Conservation (phyloP, 2,113 vertebrate genomes). For the Seriola rivoliana region DNA sequence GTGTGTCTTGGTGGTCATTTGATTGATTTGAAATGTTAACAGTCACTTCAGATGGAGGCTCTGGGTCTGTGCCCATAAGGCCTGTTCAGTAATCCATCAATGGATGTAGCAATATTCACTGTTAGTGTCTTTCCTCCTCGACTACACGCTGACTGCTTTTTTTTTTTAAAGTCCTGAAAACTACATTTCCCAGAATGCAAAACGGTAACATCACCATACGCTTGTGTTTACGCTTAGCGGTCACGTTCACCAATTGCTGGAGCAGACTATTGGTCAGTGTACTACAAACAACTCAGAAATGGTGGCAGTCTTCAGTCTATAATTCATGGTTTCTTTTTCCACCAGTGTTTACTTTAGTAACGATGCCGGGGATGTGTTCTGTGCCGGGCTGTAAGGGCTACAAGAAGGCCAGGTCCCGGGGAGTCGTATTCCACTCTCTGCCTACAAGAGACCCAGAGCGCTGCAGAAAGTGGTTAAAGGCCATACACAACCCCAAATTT, state of each 20-base stretch:
- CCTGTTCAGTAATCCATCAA: neutral
- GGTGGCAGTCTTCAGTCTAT: neutral
- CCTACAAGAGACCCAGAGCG: conserved; percentile 5
- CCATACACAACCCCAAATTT: conserved; percentile 7
- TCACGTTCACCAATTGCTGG: neutral
- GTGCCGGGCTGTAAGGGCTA: conserved; percentile 29
- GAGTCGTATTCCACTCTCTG: conserved; percentile 25
- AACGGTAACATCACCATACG: too few species aligned
- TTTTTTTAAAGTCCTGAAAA: too few species aligned
- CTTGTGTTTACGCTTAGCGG: neutral
- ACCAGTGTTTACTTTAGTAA: fast-evolving
- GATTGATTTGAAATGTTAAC: neutral
- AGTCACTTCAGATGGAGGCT: neutral
- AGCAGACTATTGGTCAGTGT: neutral
- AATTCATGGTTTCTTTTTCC: neutral
- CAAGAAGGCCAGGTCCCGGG: conserved; percentile 7
- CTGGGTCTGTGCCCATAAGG: neutral
- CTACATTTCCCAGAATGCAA: conserved; percentile 4
- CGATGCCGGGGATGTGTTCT: conserved; percentile 29
- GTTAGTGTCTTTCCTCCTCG: neutral
- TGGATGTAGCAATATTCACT: neutral
- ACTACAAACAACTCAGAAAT: neutral
- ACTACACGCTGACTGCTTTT: too few species aligned
- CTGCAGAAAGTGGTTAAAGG: conserved; percentile 23
- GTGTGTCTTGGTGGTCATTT: neutral